A percentile compares a stretch with the other conserved stretches of the same genome.
These are phyloP conservation scores for Telenomus remus DNA, from an alignment of 1,140 invertebrate species.

Conservation along the genomic window DNA sequence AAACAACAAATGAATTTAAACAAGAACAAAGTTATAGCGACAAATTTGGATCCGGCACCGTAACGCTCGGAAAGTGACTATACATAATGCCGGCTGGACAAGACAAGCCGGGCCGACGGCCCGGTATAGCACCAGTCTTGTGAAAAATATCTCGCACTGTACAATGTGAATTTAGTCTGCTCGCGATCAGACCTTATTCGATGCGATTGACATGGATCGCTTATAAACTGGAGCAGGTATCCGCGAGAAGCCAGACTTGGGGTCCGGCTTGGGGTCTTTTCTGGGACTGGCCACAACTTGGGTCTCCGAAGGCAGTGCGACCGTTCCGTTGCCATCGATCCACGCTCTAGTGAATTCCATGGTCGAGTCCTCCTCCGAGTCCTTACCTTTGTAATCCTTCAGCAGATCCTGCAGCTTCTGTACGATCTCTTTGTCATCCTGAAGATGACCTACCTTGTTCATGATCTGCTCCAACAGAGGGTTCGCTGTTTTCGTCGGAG, in stretches of 20 bases:
- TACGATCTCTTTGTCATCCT: conserved; percentile 81
- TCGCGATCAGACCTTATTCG: conserved; percentile 66
- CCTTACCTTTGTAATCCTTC: conserved; percentile 76
- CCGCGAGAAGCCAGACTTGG: conserved; percentile 66
- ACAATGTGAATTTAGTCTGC: conserved; percentile 17
- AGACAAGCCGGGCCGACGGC: conserved; percentile 45
- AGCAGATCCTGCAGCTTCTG: conserved; percentile 84
- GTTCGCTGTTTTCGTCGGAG: conserved; percentile 79
- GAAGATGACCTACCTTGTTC: conserved; percentile 80
- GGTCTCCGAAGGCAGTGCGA: conserved; percentile 71
- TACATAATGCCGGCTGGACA: conserved; percentile 44
- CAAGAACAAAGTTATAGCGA: conserved; percentile 2
- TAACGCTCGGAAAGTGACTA: conserved; percentile 32
- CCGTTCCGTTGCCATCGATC: conserved; percentile 83
- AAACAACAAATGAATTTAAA: not conserved
- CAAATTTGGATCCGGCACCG: conserved; percentile 32
- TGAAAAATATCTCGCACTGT: conserved; percentile 32
- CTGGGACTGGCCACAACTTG: conserved; percentile 68
- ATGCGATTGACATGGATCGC: conserved; percentile 69
- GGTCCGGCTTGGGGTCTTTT: conserved; percentile 72
- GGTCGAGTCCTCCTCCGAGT: conserved; percentile 69
- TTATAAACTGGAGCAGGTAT: conserved; percentile 75
- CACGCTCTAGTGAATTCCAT: conserved; percentile 83
- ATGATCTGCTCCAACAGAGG: conserved; percentile 83
- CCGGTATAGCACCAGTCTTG: conserved; percentile 59